These are phyloP conservation scores for Percina caprodes DNA, from an alignment of 2,113 vertebrate species.

Conservation along the genomic window DNA sequence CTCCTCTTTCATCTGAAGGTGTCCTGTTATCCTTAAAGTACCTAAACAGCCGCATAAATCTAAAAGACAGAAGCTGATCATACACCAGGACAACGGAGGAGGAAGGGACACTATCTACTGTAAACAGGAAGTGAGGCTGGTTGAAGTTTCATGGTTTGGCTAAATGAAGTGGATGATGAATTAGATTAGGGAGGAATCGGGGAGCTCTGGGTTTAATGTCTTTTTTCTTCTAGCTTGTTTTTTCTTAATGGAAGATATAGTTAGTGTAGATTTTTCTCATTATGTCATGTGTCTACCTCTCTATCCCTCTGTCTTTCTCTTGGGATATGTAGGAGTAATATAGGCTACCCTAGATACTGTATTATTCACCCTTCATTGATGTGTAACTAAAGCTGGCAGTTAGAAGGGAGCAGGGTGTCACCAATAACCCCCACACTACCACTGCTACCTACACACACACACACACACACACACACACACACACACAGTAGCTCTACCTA, in stretches of 20 bases:
- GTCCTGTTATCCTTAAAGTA: constrained; percentile 44
- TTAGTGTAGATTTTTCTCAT: constrained; percentile 31
- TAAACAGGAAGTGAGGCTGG: constrained; percentile 43
- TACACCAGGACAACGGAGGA: constrained; percentile 9
- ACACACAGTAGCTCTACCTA: constrained; percentile 57
- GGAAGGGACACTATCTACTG: not conserved
- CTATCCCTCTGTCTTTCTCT: constrained; percentile 33
- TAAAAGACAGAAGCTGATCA: not conserved
- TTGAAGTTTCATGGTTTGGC: constrained; percentile 23
- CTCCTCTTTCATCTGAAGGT: constrained; percentile 47
- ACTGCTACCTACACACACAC: constrained; percentile 31
- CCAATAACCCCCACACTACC: constrained; percentile 69
- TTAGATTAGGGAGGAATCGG: not conserved
- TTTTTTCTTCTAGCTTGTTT: not conserved
- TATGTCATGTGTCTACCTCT: constrained; percentile 37
- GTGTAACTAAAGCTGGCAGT: constrained; percentile 83
- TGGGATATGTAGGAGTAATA: constrained; percentile 53
- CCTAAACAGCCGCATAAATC: constrained; percentile 34
- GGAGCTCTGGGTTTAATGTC: constrained; percentile 18
- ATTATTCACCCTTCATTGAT: constrained; percentile 85
- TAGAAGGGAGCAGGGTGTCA: constrained; percentile 65
- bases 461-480: constrained; percentile 30
- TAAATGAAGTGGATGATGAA: constrained; percentile 38
- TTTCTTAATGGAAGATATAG: constrained; percentile 7
- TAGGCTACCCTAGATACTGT: constrained; percentile 74